A percentile compares a stretch with the other conserved stretches of the same genome.
Evolutionary conservation across 2,113 vertebrate genomes (phyloP).

Genomic region (Naja naja): DNA sequence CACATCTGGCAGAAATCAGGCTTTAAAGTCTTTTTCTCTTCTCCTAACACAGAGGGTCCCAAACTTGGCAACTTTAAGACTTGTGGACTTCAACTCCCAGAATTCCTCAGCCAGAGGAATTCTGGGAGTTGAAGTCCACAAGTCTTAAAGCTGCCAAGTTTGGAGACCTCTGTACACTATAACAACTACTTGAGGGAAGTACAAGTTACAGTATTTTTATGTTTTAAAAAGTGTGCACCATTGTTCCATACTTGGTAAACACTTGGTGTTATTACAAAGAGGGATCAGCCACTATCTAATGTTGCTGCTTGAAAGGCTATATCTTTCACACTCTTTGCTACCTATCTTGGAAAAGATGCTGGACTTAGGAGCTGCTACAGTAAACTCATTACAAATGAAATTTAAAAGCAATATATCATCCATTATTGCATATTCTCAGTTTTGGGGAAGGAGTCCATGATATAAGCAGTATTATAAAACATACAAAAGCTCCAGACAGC

Average conservation of each 20-base stretch:
- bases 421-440: neutral
- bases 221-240: neutral
- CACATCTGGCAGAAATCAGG: neutral
- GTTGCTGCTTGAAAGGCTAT: neutral
- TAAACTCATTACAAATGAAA: neutral
- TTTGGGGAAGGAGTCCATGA: neutral
- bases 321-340: neutral
- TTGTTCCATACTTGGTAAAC: neutral
- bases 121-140: too few relatives aligned
- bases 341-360: neutral
- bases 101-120: too few relatives aligned
- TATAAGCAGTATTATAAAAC: neutral
- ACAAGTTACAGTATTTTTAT: neutral
- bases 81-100: too few relatives aligned
- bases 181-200: neutral
- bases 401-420: neutral
- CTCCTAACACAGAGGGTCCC: neutral
- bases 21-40: neutral
- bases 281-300: neutral
- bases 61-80: too few relatives aligned
- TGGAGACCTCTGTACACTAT: neutral
- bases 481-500: neutral
- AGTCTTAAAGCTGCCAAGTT: too few relatives aligned
- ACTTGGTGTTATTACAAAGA: neutral
- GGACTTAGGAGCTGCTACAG: neutral